These are phyloP conservation scores for Corynorhinus townsendii DNA, from an alignment of 2,113 vertebrate species.

Conservation along the genomic window DNA sequence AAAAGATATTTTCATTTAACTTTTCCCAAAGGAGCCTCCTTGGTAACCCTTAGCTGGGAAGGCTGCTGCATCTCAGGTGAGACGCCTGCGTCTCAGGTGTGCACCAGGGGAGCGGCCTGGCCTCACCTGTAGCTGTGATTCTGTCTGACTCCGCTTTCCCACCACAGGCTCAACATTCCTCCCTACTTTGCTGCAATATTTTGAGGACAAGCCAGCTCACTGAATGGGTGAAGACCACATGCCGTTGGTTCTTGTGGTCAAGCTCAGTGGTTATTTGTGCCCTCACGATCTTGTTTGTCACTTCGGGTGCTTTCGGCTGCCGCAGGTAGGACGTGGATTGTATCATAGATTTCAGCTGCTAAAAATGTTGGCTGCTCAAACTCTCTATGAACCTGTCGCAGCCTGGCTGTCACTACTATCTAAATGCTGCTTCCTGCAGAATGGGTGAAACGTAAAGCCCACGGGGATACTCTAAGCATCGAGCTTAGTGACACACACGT, in stretches of 20 bases:
- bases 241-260: not conserved
- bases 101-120: fast-evolving
- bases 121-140: fast-evolving
- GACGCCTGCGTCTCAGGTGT: not conserved
- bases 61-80: not conserved
- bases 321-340: not conserved
- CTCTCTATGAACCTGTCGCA: not conserved
- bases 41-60: not conserved
- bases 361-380: not conserved
- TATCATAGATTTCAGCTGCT: not conserved
- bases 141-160: not conserved
- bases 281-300: not conserved
- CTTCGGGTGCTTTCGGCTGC: not conserved
- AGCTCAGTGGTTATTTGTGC: not conserved
- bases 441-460: not conserved
- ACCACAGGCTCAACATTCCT: fast-evolving
- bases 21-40: not conserved
- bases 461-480: fast-evolving
- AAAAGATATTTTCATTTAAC: not conserved
- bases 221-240: not conserved
- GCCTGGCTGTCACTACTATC: not conserved
- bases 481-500: fast-evolving
- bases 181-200: not conserved
- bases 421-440: not conserved
- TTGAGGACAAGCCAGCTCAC: not conserved